Percentiles rank a stretch among this genome's conserved stretches.
Evolutionary conservation across 2,797 vertebrate species (phyloP).

Genomic region (Periparus ater): DNA sequence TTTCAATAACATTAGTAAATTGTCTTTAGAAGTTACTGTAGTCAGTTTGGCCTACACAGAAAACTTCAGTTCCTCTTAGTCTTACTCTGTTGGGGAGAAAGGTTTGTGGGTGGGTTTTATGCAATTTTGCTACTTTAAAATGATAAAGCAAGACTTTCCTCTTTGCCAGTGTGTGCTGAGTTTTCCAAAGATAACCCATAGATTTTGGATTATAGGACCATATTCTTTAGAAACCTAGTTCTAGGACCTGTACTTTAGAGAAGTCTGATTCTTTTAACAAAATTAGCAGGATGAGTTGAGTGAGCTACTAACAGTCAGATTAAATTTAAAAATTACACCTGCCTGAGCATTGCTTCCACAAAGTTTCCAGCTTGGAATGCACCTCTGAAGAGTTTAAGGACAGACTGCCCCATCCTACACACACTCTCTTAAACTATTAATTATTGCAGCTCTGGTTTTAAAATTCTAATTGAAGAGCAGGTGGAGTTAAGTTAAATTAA

Average conservation of each 20-base stretch:
- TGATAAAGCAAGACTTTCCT: not conserved
- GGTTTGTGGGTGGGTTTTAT: not conserved
- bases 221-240: not conserved
- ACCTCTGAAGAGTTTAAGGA: not conserved
- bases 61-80: not conserved
- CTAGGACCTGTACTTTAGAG: not conserved
- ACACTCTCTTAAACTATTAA: not conserved
- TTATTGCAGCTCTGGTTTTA: not conserved
- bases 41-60: not conserved
- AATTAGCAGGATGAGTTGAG: not conserved
- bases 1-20: not conserved
- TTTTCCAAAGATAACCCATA: not conserved
- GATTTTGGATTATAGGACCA: not conserved
- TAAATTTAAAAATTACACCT: not conserved
- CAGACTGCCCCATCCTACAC: not conserved
- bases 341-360: not conserved
- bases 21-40: not conserved
- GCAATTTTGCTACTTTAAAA: not conserved
- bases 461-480: not conserved
- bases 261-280: not conserved
- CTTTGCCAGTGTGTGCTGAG: not conserved
- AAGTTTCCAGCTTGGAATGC: not conserved
- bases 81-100: not conserved
- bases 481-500: not conserved
- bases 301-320: not conserved